phyloP scores from a whole-genome alignment of 2,797 vertebrate genomes.

The Echeneis naucrates region DNA sequence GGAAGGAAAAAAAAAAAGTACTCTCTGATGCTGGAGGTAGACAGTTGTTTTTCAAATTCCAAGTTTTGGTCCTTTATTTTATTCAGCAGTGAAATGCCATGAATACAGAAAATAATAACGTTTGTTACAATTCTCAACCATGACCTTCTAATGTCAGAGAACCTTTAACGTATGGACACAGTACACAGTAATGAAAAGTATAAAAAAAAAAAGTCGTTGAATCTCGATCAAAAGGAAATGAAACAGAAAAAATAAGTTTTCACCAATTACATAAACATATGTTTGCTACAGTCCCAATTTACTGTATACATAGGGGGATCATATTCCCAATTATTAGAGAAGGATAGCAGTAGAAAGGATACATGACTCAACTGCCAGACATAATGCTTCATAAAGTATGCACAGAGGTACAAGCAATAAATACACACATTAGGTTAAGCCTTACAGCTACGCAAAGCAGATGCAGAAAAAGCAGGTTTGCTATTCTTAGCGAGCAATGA shows the following conservation, averaged over 20 bases:
- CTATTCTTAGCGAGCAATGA: constrained; percentile 99
- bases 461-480: constrained; percentile 99
- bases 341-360: constrained; percentile 98
- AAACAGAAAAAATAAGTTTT: constrained; percentile 91
- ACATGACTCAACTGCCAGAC: constrained; percentile 99
- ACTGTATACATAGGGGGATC: constrained; percentile 99
- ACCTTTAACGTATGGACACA: constrained; percentile 99
- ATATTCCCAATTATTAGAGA: constrained; percentile 96
- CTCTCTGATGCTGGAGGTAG: constrained; percentile 97
- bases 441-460: constrained; percentile 99
- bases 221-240: constrained; percentile 94
- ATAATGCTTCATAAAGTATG: constrained; percentile 99
- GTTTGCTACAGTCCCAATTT: constrained; percentile 99
- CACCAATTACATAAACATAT: constrained; percentile 99
- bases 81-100: constrained; percentile 99
- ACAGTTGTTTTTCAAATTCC: constrained; percentile 99
- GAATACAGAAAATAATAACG: constrained; percentile 99
- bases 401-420: constrained; percentile 99
- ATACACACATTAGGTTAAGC: constrained; percentile 99
- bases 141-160: constrained; percentile 99
- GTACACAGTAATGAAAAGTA: constrained; percentile 99
- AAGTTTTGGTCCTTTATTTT: constrained; percentile 99
- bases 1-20: constrained; percentile 68
- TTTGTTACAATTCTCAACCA: constrained; percentile 99
- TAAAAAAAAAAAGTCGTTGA: constrained; percentile 92